Base-by-base conservation (phyloP, 2,797 vertebrate species). In the Trematocara caparti region DNA sequence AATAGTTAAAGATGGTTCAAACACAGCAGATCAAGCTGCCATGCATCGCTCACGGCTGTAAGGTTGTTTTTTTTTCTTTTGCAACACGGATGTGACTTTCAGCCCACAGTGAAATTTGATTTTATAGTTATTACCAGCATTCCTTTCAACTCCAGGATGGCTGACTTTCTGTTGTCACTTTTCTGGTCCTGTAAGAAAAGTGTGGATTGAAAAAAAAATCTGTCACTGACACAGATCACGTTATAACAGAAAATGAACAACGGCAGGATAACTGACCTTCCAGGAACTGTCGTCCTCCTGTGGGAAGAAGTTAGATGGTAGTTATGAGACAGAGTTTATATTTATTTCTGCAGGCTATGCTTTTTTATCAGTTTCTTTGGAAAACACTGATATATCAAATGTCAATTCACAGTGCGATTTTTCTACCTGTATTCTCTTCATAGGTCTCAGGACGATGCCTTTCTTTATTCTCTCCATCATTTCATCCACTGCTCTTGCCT, bases 401-500 rank as follows among this genome's bases (percentile, higher is more conserved):
- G 5, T 66, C 38, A 62, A 49, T n/a, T 30, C 24, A 62, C 0
- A 48, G 6, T 73, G 8, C 1, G 1, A 8, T n/a, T 48, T 27
- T 10, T 8, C 30, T n/a, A 96, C 95, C 92, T 94, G 93, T 64
- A 79, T 32, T 78, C 34, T 92, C 47, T 75, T 83, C 0, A 89
- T 38, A 0, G 97, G 95, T 64, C 93, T 94, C 79, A 97, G 92
- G 50, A 94, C 6, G 40, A 97, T 95, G 3, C 97, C 97, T 2
- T 83, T 95, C 87, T 92, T 96, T 66, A 97, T 97, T 82, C 97
- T 88, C 47, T 93, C 94, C 95, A 97, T 97, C 97, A 97, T 98
- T 89, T 97, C 97, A 85, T 96, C 92, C 89, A 97, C 94, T 0
- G 97, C 97, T 45, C 85, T 95, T 6, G 93, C 43, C 86, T 93